A percentile compares a stretch with the other conserved stretches of the same genome.
phyloP scores from a whole-genome alignment of 37 sponge, comb jelly and placozoan species.

The Axinella damicornis region DNA sequence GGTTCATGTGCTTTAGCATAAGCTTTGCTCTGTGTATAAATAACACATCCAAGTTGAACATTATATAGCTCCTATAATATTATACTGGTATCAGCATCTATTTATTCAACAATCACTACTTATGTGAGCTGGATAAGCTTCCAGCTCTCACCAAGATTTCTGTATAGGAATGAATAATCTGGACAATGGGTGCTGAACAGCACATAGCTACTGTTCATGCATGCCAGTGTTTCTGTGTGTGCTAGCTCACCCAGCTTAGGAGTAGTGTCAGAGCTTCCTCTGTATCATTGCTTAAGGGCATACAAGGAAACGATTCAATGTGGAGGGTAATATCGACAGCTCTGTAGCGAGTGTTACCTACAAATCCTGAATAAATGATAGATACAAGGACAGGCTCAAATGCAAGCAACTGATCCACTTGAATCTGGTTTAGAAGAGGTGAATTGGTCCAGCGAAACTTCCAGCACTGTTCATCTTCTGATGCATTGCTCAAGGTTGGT shows the following conservation, averaged over 20 bases:
- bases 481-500: too few relatives aligned
- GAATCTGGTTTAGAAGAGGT: background rate
- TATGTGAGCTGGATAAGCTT: too few relatives aligned
- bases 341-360: background rate
- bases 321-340: background rate
- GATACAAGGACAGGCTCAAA: background rate
- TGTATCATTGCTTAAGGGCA: too few relatives aligned
- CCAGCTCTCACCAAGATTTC: too few relatives aligned
- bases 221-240: background rate
- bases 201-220: background rate
- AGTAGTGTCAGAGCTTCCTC: background rate
- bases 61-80: too few relatives aligned
- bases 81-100: too few relatives aligned
- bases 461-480: too few relatives aligned
- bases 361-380: background rate
- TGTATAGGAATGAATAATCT: too few relatives aligned
- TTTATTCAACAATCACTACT: too few relatives aligned
- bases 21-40: background rate
- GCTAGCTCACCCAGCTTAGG: slow-evolving; percentile 11
- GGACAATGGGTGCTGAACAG: too few relatives aligned
- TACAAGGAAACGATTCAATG: background rate
- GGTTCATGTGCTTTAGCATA: background rate
- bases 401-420: background rate
- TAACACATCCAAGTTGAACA: background rate
- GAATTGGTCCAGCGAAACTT: slow-evolving; percentile 8